Evolutionary conservation across 2,113 vertebrate genomes (phyloP), one percentile per base, ranked within the genome.

Genomic region (Pampusana beccarii): DNA sequence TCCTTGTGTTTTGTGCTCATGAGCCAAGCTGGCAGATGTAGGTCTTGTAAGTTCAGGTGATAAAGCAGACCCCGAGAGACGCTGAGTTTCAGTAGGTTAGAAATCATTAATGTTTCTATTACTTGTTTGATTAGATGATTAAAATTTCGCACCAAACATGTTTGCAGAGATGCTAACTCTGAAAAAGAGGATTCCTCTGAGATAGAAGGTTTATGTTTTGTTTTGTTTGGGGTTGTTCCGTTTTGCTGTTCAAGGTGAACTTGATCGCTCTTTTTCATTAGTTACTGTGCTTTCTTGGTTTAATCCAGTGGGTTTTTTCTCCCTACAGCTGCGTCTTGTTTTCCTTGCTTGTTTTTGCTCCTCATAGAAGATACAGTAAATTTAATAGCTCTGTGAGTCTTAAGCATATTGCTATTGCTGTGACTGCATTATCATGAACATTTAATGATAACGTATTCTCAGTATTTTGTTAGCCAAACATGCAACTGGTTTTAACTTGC

Each of bases 31-130:
- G 81, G 79, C 92, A 96, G 94, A 96, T 95, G 92, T 36, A 90
- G 90, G 66, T 60, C 80, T 83, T 88, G 24, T 88, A 94, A 88
- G 65, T 84, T 86, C 92, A 92, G 90, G 53, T 81, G 92, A 94
- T 40, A 46, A 92, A 83, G 50, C 71, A 88, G 42, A 77, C 48
- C 92, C 38, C 44, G 0, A 74, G 96, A 83, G 88, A 92, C 1
- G 2, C 14, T 0, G 5, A 74, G 61, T 80, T 84, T 79, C 80
- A 95, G 73, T 61, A 94, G 80, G 88, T 84, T 95, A 94, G 79
- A 90, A 94, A 91, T 75, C 91, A 90, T 81, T 92, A 86, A 95
- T 81, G 80, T 94, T 96, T 96, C 95, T 79, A 72, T 93, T 91
- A 91, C 57, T 92, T 74, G n/a, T 84, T 95, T 96, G 86, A 94